Evolutionary conservation across 2,113 vertebrate species (phyloP).

Genomic region (Eira barbara): DNA sequence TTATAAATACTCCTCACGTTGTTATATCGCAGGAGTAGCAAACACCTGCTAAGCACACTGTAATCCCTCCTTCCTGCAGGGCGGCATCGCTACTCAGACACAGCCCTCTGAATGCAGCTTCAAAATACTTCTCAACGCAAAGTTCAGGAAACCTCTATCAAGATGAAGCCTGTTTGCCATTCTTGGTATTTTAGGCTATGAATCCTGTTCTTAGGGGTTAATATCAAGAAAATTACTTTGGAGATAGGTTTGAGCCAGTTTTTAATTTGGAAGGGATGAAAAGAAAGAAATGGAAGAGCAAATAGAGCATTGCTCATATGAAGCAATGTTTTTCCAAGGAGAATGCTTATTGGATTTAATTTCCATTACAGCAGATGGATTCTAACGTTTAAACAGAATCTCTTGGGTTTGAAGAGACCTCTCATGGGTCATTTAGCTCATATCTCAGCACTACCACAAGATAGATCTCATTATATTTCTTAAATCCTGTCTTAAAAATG

Average conservation of each 20-base stretch:
- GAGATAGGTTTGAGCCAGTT: conserved; percentile 44
- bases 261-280: conserved; percentile 69
- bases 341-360: conserved; percentile 61
- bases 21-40: background rate
- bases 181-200: conserved; percentile 48
- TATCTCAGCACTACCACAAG: conserved; percentile 40
- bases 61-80: background rate
- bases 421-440: conserved; percentile 53
- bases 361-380: conserved; percentile 57
- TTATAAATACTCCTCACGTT: background rate
- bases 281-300: conserved; percentile 55
- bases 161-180: conserved; percentile 48
- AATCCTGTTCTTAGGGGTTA: conserved; percentile 52
- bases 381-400: conserved; percentile 69
- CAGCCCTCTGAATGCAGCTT: conserved; percentile 16
- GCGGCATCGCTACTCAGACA: conserved; percentile 1
- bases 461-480: conserved; percentile 68
- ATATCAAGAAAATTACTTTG: conserved; percentile 69
- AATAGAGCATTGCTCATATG: conserved; percentile 58
- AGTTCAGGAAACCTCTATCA: conserved; percentile 46
- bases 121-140: conserved; percentile 43
- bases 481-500: conserved; percentile 70
- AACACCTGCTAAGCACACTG: background rate
- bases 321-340: conserved; percentile 55
- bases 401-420: conserved; percentile 60